Percentiles rank a stretch among this genome's conserved stretches.
phyloP scores from a whole-genome alignment of 1,140 invertebrate genomes.

The Eueides isabella region DNA sequence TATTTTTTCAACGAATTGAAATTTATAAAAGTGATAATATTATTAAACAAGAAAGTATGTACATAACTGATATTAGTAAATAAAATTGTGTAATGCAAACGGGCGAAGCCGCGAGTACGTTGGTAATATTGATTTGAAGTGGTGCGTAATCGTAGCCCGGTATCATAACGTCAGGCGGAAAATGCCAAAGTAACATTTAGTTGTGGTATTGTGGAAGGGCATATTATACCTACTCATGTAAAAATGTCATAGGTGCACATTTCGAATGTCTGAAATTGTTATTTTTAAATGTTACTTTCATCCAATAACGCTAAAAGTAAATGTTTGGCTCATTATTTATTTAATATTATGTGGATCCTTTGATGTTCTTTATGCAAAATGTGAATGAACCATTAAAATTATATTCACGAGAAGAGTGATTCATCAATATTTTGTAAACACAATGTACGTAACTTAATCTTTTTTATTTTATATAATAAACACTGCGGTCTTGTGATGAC shows the following conservation, averaged over 20 bases:
- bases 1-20: too few relatives aligned
- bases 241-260: neutral
- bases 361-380: conserved; percentile 15
- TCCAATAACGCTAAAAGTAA: neutral
- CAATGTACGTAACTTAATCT: neutral
- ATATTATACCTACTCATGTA: conserved; percentile 2
- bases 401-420: conserved; percentile 19
- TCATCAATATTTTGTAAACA: conserved; percentile 7
- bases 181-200: conserved; percentile 45
- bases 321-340: neutral
- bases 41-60: too few relatives aligned
- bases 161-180: conserved; percentile 15
- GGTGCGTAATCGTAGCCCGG: neutral
- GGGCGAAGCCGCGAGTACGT: too few relatives aligned
- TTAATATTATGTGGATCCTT: conserved; percentile 18
- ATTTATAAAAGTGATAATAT: too few relatives aligned
- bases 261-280: neutral
- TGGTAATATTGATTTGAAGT: neutral
- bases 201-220: conserved; percentile 22
- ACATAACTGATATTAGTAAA: too few relatives aligned
- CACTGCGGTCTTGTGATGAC: too few relatives aligned
- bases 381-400: conserved; percentile 12
- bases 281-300: neutral
- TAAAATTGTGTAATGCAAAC: too few relatives aligned
- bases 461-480: too few relatives aligned